phyloP scores from a whole-genome alignment of 2,888 invertebrate genomes.

The Conops quadrifasciatus region DNA sequence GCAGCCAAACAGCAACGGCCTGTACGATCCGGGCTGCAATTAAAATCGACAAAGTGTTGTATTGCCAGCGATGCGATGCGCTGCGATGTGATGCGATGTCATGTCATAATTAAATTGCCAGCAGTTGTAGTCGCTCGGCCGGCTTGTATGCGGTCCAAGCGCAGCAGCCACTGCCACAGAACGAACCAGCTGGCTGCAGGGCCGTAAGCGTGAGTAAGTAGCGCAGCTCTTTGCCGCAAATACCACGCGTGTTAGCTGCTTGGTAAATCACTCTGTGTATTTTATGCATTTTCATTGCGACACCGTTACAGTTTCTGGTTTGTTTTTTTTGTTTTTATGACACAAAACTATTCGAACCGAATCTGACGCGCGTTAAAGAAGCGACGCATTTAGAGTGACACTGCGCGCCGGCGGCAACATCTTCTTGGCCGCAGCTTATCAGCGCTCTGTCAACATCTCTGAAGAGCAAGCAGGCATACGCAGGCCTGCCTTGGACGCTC shows the following conservation, averaged over 20 bases:
- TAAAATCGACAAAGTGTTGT: conserved; percentile 36
- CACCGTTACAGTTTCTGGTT: background rate
- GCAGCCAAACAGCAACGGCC: background rate
- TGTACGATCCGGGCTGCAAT: conserved; percentile 29
- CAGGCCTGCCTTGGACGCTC: background rate
- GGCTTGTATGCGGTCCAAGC: too few species aligned
- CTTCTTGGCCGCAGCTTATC: background rate
- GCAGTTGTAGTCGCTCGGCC: background rate
- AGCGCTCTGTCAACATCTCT: too few species aligned
- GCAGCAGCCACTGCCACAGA: background rate
- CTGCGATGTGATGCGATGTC: conserved; percentile 22
- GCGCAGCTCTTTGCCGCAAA: conserved; percentile 7
- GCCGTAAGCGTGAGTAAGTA: background rate
- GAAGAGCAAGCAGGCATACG: too few species aligned
- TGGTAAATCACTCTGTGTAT: conserved; percentile 21
- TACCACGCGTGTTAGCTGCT: conserved; percentile 10
- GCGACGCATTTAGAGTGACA: too few species aligned
- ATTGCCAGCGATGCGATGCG: conserved; percentile 31
- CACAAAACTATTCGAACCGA: too few species aligned
- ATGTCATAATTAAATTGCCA: conserved; percentile 35
- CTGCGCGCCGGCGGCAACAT: background rate
- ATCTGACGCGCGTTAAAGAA: too few species aligned
- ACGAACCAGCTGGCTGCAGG: background rate
- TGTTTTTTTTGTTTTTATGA: too few species aligned
- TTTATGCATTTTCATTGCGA: conserved; percentile 19